phyloP scores from a whole-genome alignment of 2,888 invertebrate species.

The Lapara coniferarum region DNA sequence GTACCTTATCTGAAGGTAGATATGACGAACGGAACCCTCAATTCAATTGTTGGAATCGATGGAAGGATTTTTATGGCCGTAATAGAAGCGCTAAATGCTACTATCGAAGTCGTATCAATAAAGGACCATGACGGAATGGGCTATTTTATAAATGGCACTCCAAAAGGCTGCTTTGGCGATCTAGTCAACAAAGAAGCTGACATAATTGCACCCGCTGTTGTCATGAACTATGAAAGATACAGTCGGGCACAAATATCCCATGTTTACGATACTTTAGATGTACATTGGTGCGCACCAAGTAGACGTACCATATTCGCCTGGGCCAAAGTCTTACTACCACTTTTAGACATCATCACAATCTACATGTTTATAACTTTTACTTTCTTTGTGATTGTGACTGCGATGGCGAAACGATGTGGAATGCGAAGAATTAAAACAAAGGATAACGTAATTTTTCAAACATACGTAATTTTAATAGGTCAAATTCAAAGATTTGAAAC shows the following conservation, averaged over 20 bases:
- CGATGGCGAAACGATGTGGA: slow-evolving; percentile 40
- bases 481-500: slow-evolving; percentile 51
- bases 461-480: slow-evolving; percentile 58
- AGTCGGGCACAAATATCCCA: slow-evolving; percentile 47
- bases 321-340: slow-evolving; percentile 55
- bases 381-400: slow-evolving; percentile 41
- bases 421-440: slow-evolving; percentile 31
- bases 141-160: slow-evolving; percentile 44
- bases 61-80: slow-evolving; percentile 46
- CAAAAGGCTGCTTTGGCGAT: slow-evolving; percentile 47
- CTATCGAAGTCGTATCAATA: slow-evolving; percentile 42
- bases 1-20: slow-evolving; percentile 44
- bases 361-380: slow-evolving; percentile 43
- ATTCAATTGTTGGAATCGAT: slow-evolving; percentile 51
- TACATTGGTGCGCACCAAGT: slow-evolving; percentile 58
- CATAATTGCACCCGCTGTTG: slow-evolving; percentile 49
- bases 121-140: slow-evolving; percentile 41
- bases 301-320: slow-evolving; percentile 52
- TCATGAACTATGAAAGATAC: slow-evolving; percentile 47
- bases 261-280: slow-evolving; percentile 42
- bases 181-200: slow-evolving; percentile 50
- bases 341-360: slow-evolving; percentile 48
- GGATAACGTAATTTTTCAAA: slow-evolving; percentile 42
- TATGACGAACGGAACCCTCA: slow-evolving; percentile 42
- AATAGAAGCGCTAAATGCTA: slow-evolving; percentile 52